phyloP scores from a whole-genome alignment of 2,888 invertebrate genomes.

The Auanema freiburgensis region DNA sequence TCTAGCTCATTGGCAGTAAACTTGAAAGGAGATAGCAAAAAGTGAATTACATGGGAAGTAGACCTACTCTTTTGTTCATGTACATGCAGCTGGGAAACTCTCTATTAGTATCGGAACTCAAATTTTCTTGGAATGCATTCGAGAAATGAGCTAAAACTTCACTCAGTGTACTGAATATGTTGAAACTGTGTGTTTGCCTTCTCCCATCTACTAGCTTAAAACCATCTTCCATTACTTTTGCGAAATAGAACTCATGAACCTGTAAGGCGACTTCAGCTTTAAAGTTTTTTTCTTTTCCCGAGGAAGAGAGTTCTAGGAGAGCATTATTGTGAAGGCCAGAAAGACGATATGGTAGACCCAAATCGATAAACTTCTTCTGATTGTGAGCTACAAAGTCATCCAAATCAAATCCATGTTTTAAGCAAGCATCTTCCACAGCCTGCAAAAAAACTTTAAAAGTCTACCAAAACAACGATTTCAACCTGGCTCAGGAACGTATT shows the following conservation, averaged over 20 bases:
- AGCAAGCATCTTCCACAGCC: slow-evolving; percentile 80
- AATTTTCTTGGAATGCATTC: slow-evolving; percentile 27
- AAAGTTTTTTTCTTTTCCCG: slow-evolving; percentile 11
- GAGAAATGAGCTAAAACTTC: slow-evolving; percentile 32
- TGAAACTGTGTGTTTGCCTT: slow-evolving; percentile 26
- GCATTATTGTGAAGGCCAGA: slow-evolving; percentile 88
- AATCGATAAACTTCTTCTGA: slow-evolving; percentile 79
- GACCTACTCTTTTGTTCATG: slow-evolving; percentile 43
- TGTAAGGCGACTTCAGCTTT: slow-evolving; percentile 49
- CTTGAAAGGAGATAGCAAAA: slow-evolving; percentile 28
- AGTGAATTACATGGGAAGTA: not conserved
- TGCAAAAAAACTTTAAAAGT: slow-evolving; percentile 10
- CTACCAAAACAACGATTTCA: not conserved
- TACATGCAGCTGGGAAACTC: slow-evolving; percentile 38
- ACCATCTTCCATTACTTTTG: slow-evolving; percentile 8
- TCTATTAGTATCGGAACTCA: slow-evolving; percentile 21
- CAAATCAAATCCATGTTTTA: slow-evolving; percentile 76
- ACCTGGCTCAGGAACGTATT: slow-evolving; percentile 40
- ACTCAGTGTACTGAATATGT: slow-evolving; percentile 19
- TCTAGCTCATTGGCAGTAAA: slow-evolving; percentile 31
- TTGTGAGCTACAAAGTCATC: slow-evolving; percentile 76
- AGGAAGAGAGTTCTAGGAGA: slow-evolving; percentile 79
- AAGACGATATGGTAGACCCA: slow-evolving; percentile 79
- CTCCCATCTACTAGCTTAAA: slow-evolving; percentile 25
- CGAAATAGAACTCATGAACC: slow-evolving; percentile 4